phyloP scores from a whole-genome alignment of 1,140 invertebrate genomes.

The Fopius arisanus region DNA sequence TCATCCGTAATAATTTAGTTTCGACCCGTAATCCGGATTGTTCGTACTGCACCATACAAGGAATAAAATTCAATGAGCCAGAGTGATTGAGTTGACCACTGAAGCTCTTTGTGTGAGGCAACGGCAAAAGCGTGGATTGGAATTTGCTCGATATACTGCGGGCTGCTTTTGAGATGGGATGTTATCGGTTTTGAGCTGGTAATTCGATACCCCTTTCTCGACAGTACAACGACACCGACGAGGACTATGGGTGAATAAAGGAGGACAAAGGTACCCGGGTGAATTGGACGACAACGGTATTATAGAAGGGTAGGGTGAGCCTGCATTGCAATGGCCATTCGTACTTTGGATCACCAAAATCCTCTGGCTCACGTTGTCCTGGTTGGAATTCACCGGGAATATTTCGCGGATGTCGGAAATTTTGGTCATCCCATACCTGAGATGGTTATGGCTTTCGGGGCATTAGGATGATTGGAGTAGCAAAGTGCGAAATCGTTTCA shows the following conservation, averaged over 20 bases:
- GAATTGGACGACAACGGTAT: background rate
- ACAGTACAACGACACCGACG: conserved; percentile 11
- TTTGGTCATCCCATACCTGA: background rate
- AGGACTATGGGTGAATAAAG: background rate
- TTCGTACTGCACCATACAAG: background rate
- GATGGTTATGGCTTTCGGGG: background rate
- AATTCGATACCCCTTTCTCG: conserved; percentile 23
- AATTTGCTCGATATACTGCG: background rate
- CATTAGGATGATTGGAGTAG: too few relatives aligned
- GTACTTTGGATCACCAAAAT: background rate
- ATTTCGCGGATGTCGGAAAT: background rate
- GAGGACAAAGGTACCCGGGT: background rate
- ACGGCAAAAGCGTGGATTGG: background rate
- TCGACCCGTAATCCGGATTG: background rate
- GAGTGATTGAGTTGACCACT: conserved; percentile 20
- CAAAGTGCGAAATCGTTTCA: background rate
- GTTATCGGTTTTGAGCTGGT: conserved; percentile 17
- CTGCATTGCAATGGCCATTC: background rate
- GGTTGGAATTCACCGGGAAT: background rate
- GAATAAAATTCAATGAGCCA: conserved; percentile 17
- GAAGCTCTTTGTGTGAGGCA: background rate
- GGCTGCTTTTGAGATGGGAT: too few relatives aligned
- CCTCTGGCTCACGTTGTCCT: background rate
- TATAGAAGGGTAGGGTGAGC: background rate
- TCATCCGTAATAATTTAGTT: background rate